These are phyloP conservation scores for Meandrina meandrites DNA, from an alignment of 92 coral and sea anemone genomes.

Conservation along the genomic window DNA sequence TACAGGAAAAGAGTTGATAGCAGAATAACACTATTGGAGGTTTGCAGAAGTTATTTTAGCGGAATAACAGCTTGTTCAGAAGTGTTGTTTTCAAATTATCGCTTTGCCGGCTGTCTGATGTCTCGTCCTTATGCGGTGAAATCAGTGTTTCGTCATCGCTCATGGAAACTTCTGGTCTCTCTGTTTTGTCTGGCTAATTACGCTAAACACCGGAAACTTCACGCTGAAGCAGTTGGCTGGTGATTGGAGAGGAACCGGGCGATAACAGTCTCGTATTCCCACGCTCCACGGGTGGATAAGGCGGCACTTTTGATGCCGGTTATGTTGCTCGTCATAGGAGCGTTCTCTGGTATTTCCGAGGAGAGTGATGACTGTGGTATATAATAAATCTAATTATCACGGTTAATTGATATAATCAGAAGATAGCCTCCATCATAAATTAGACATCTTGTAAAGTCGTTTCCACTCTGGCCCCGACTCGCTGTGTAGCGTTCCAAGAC, in stretches of 20 bases:
- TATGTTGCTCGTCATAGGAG: constrained; percentile 38
- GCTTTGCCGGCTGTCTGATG: constrained; percentile 48
- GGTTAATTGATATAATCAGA: constrained; percentile 93
- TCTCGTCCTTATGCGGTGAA: neutral
- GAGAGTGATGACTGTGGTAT: constrained; percentile 78
- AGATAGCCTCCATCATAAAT: constrained; percentile 64
- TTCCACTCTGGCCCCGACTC: constrained; percentile 33
- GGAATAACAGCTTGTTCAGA: constrained; percentile 51
- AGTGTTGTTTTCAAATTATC: constrained; percentile 74
- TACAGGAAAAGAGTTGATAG: constrained; percentile 13
- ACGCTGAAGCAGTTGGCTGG: constrained; percentile 17
- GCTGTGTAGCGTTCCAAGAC: constrained; percentile 9
- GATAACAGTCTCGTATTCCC: constrained; percentile 27
- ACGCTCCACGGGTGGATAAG: constrained; percentile 29
- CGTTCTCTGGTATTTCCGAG: constrained; percentile 52
- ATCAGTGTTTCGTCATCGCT: constrained; percentile 37
- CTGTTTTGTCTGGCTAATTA: constrained; percentile 48
- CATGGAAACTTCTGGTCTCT: constrained; percentile 35
- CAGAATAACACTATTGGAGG: constrained; percentile 23
- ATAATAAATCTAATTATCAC: constrained; percentile 95
- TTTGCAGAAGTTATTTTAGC: constrained; percentile 57
- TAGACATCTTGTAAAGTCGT: constrained; percentile 71
- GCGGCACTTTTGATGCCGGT: constrained; percentile 44
- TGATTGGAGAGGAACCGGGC: constrained; percentile 41
- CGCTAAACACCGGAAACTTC: constrained; percentile 53